Conservation (phyloP, 1,140 invertebrate genomes). For the Drosophila obscura region DNA sequence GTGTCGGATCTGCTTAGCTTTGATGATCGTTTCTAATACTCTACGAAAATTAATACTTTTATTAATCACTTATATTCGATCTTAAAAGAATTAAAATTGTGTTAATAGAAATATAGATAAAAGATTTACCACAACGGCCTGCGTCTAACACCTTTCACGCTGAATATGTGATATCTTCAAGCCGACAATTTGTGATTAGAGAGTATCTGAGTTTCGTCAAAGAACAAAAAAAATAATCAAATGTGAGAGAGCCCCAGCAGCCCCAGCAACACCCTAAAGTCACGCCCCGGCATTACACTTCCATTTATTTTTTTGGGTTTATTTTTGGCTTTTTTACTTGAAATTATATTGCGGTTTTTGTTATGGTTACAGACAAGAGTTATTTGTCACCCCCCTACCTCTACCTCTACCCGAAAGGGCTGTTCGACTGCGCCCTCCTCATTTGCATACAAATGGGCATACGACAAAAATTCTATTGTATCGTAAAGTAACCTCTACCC, state of each 20-base stretch:
- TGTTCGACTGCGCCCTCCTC: constrained; percentile 40
- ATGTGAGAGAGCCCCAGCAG: constrained; percentile 52
- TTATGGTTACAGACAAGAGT: constrained; percentile 44
- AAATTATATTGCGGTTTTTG: constrained; percentile 39
- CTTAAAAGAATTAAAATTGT: background rate
- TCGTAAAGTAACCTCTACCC: constrained; percentile 11
- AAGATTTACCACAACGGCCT: too few species aligned
- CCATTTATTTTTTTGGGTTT: constrained; percentile 57
- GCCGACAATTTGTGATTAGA: too few species aligned
- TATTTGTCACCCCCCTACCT: constrained; percentile 38
- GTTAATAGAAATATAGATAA: background rate
- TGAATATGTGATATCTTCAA: too few species aligned
- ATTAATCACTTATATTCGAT: constrained; percentile 7
- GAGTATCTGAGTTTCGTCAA: constrained; percentile 20
- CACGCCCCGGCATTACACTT: constrained; percentile 66
- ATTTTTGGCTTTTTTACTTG: constrained; percentile 59
- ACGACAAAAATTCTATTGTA: constrained; percentile 19
- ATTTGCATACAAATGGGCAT: constrained; percentile 46
- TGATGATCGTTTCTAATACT: constrained; percentile 15
- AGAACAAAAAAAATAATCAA: constrained; percentile 33
- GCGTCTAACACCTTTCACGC: too few species aligned
- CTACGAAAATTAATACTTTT: constrained; percentile 28
- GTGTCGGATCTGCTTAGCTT: constrained; percentile 23
- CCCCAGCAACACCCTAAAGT: constrained; percentile 70
- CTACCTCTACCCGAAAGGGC: constrained; percentile 12